A percentile compares a stretch with the other conserved stretches of the same genome.
Conservation (phyloP, 2,888 invertebrate species). For the Coenonympha arcania region DNA sequence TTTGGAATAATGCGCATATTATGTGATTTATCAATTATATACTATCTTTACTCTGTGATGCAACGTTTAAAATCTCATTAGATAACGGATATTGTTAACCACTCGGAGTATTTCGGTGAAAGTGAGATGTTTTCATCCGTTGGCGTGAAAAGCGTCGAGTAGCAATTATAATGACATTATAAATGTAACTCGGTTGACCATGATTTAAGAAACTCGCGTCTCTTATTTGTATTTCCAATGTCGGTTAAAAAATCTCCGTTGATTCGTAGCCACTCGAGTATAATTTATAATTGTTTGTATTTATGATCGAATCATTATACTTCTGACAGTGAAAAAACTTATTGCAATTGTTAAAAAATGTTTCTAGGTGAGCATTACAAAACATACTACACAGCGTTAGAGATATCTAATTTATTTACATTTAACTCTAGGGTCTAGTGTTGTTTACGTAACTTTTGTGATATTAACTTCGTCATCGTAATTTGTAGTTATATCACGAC, state of each 20-base stretch:
- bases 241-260: neutral
- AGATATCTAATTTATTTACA: too few species aligned
- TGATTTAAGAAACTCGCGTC: neutral
- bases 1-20: too few species aligned
- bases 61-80: constrained; percentile 47
- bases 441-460: too few species aligned
- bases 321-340: neutral
- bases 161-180: neutral
- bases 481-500: too few species aligned
- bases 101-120: constrained; percentile 22
- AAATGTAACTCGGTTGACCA: neutral
- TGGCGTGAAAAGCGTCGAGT: constrained; percentile 1
- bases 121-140: constrained; percentile 16
- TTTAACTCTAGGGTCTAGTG: too few species aligned
- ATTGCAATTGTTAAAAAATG: neutral
- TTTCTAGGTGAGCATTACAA: neutral
- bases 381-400: neutral
- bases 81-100: constrained; percentile 38
- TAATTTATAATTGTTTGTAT: neutral
- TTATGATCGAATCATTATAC: neutral
- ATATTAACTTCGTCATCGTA: too few species aligned
- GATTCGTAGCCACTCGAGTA: neutral
- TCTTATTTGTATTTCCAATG: neutral
- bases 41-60: constrained; percentile 39
- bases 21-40: too few species aligned